Evolutionary conservation across 64 coral and sea anemone species (phyloP), one percentile per base, ranked within the genome.

Genomic region (Montipora cactus): DNA sequence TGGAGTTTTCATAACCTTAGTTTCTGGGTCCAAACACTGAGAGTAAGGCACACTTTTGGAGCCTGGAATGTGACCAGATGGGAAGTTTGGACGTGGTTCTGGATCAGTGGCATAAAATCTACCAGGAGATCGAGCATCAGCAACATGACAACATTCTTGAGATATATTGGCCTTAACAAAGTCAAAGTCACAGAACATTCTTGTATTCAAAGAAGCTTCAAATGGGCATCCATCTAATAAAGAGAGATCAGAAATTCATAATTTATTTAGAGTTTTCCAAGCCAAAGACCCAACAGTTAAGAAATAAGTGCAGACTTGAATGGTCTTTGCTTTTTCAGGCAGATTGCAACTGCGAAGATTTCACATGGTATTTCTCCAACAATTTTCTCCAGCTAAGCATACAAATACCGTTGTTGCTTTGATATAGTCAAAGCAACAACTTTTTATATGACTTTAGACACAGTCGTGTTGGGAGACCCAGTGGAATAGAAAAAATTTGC

Each of bases 61-160:
- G 52, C 52, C 20, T 44, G 96, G 96, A 64, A 97, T 97, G 78
- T 95, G 96, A 11, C 96, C 96, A 92, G 93, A 91, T 20, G 96
- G 61, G 21, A 97, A 90, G 58, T 95, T 85, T 16, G 37, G 37
- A 37, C 37, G 37, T 37, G 37, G 37, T 2, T 37, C 37, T 62
- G 96, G 89, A 21, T 94, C 95, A 57, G 52, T 66, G 14, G 92
- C 93, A 77, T 83, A 22, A 59, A 97, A 97, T 72, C 96, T 88
- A 46, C 96, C 96, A 55, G 74, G 16, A 19, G 96, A 90, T n/a
- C 96, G 82, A 23, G 93, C 96, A 89, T 97, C 96, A 68, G 81
- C 28, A 13, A 97, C 78, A 74, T 90, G 83, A 14, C 87, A n/a
- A 7, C 55, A 21, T 18, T 73, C 18, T 2, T 90, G 87, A 84